phyloP scores from a whole-genome alignment of 2,797 vertebrate species.

The Notolabrus celidotus region DNA sequence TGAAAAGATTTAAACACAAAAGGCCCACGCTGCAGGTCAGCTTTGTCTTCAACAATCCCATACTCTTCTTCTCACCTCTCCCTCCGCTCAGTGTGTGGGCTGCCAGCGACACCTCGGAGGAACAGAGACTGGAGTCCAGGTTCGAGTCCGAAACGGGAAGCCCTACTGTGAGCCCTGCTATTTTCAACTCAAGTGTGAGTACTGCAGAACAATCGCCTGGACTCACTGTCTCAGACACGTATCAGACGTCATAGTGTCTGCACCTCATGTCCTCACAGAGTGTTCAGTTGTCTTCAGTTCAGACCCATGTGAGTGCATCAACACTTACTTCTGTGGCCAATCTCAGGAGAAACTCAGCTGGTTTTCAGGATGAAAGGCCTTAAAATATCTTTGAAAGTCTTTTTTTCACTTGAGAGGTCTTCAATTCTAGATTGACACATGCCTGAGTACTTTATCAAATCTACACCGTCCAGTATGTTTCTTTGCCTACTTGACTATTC shows the following conservation, averaged over 20 bases:
- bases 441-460: too few species aligned
- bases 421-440: too few species aligned
- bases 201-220: neutral
- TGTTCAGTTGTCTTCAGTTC: too few species aligned
- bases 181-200: conserved; percentile 91
- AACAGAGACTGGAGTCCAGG: conserved; percentile 88
- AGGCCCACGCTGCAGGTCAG: conserved; percentile 18
- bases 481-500: too few species aligned
- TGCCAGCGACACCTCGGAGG: conserved; percentile 88
- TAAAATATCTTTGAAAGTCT: too few species aligned
- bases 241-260: conserved; percentile 5
- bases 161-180: conserved; percentile 94
- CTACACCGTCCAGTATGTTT: too few species aligned
- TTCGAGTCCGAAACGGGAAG: conserved; percentile 89
- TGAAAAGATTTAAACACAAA: conserved; percentile 38
- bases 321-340: too few species aligned
- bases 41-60: conserved; percentile 5
- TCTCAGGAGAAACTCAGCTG: too few species aligned
- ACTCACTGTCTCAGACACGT: neutral
- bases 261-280: neutral
- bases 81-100: conserved; percentile 87
- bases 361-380: too few species aligned
- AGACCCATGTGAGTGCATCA: too few species aligned
- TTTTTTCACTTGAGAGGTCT: too few species aligned
- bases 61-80: conserved; percentile 21